Conservation (phyloP, 2,113 vertebrate species). For the Echinops telfairi region DNA sequence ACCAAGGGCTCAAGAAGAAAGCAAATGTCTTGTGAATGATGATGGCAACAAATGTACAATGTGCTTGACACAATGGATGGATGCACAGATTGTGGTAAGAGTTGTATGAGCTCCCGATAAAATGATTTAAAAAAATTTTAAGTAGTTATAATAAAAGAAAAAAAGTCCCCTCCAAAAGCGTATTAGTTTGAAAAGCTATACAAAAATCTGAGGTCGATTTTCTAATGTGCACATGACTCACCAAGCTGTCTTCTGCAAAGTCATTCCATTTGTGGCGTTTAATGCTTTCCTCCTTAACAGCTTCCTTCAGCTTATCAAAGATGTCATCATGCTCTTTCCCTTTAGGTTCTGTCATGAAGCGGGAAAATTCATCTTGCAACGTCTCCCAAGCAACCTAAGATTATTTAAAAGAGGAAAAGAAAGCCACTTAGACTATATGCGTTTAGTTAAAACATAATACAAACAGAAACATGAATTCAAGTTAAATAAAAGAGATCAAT, state of each 20-base stretch:
- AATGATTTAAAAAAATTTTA: not conserved
- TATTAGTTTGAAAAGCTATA: not conserved
- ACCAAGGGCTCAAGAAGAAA: no score
- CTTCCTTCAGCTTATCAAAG: constrained; percentile 98
- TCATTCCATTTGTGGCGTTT: constrained; percentile 99
- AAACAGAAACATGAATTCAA: constrained; percentile 49
- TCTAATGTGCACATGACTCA: constrained; percentile 78
- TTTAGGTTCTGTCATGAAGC: constrained; percentile 98
- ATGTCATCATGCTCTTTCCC: constrained; percentile 98
- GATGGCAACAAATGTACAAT: no score
- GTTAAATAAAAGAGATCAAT: not conserved
- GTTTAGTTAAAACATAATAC: constrained; percentile 18
- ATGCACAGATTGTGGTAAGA: no score
- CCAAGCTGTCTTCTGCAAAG: constrained; percentile 96
- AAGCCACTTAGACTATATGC: not conserved
- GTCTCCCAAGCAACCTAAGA: constrained; percentile 98
- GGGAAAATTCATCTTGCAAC: constrained; percentile 97
- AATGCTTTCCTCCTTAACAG: constrained; percentile 97
- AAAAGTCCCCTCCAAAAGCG: not conserved
- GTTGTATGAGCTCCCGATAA: no score
- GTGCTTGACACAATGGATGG: no score
- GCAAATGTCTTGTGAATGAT: no score
- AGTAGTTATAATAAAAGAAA: not conserved
- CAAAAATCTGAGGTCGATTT: not conserved
- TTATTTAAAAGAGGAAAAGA: constrained; percentile 32